These are phyloP conservation scores for Neodiprion fabricii DNA, from an alignment of 1,140 invertebrate genomes.

Conservation along the genomic window DNA sequence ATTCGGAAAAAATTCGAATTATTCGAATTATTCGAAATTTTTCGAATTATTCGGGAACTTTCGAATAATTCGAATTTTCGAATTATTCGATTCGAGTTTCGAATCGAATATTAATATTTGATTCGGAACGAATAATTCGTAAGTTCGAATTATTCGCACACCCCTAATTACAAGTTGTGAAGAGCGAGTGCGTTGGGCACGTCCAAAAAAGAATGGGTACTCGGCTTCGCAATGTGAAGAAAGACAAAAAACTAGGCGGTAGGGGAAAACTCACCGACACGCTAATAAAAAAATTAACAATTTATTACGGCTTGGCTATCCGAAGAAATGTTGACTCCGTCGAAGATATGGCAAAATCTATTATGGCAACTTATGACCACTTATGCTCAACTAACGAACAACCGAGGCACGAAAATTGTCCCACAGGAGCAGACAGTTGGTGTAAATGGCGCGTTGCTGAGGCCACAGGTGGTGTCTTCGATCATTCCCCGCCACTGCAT, in stretches of 20 bases:
- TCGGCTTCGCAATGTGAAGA: constrained; percentile 22
- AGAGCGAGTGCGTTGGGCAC: constrained; percentile 30
- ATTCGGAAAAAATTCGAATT: no score
- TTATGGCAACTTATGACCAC: constrained; percentile 31
- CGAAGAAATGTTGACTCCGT: constrained; percentile 25
- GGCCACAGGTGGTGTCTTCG: constrained; percentile 14
- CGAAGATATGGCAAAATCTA: constrained; percentile 28
- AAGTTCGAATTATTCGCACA: no score
- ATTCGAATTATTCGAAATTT: no score
- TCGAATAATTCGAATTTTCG: no score
- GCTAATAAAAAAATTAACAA: constrained; percentile 21
- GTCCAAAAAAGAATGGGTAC: constrained; percentile 29
- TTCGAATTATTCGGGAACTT: no score
- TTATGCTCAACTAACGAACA: constrained; percentile 29
- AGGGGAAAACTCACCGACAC: constrained; percentile 24
- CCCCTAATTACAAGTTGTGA: constrained; percentile 23
- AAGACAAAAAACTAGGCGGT: constrained; percentile 19
- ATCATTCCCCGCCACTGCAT: constrained; percentile 23
- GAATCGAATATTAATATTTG: no score
- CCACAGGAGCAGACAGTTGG: constrained; percentile 23
- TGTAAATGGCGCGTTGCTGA: constrained; percentile 19
- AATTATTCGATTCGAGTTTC: no score
- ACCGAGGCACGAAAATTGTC: constrained; percentile 27
- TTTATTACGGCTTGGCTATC: constrained; percentile 29
- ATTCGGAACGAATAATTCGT: no score